Evolutionary conservation across 2,888 invertebrate genomes (phyloP).

Genomic region (Troides helena): DNA sequence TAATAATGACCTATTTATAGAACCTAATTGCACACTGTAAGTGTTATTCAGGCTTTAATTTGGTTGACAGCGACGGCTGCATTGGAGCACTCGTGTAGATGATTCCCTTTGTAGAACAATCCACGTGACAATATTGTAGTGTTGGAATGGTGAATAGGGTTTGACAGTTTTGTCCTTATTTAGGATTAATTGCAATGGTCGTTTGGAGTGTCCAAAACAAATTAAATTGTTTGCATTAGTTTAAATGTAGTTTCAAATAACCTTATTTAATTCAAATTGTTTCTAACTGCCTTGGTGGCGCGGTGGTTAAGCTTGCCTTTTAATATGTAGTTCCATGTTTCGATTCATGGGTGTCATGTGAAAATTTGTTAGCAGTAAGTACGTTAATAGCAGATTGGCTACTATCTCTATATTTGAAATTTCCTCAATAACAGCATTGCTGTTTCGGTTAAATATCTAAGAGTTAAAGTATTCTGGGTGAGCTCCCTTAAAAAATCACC

Average conservation of each 20-base stretch:
- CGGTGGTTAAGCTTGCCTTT: too few relatives aligned
- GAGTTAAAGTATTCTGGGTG: too few relatives aligned
- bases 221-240: not conserved
- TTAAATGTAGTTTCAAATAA: not conserved
- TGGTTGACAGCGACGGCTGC: conserved; percentile 29
- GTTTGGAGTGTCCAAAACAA: conserved; percentile 1
- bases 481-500: too few relatives aligned
- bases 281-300: not conserved
- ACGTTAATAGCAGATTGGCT: too few relatives aligned
- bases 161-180: conserved; percentile 10
- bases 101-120: conserved; percentile 29
- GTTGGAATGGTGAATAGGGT: conserved; percentile 14
- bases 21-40: not conserved
- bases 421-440: too few relatives aligned
- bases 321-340: too few relatives aligned
- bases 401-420: too few relatives aligned
- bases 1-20: not conserved
- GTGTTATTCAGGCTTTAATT: conserved; percentile 10
- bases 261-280: not conserved
- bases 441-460: too few relatives aligned
- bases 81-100: conserved; percentile 23
- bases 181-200: conserved; percentile 11
- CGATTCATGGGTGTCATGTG: not conserved
- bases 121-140: conserved; percentile 18
- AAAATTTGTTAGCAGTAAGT: too few relatives aligned